A percentile compares a stretch with the other conserved stretches of the same genome.
Evolutionary conservation across 1,140 invertebrate species (phyloP).

Genomic region (Drosophila varians): DNA sequence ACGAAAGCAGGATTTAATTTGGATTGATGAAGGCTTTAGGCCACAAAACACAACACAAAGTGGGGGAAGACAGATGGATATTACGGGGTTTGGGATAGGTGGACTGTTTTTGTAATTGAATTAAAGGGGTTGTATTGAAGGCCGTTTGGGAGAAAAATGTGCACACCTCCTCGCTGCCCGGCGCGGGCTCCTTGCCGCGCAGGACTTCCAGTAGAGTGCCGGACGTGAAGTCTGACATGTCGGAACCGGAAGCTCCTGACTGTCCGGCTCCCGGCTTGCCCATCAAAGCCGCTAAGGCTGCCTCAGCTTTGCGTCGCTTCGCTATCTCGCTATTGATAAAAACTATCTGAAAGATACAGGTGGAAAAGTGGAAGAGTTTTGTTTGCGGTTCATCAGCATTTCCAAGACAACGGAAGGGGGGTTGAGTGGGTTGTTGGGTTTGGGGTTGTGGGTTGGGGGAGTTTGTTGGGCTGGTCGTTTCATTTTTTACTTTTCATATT

Average conservation of each 20-base stretch:
- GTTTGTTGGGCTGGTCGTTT: conserved; percentile 16
- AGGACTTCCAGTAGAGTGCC: too few species aligned
- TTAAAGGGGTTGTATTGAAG: too few species aligned
- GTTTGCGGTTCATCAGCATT: conserved; percentile 70
- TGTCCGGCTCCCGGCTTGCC: neutral
- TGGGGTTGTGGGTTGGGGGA: neutral
- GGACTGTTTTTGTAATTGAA: neutral
- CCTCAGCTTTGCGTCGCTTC: conserved; percentile 57
- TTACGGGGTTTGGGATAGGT: neutral
- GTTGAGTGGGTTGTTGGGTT: too few species aligned
- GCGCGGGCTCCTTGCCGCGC: conserved; percentile 24
- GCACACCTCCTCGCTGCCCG: conserved; percentile 46
- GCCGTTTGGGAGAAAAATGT: neutral
- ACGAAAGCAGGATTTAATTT: conserved; percentile 34
- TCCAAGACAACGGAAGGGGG: conserved; percentile 56
- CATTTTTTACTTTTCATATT: too few species aligned
- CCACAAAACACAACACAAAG: conserved; percentile 31
- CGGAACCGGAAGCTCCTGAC: neutral
- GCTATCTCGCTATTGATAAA: conserved; percentile 73
- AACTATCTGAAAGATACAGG: conserved; percentile 78
- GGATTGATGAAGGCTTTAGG: conserved; percentile 37
- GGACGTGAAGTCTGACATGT: too few species aligned
- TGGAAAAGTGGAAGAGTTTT: conserved; percentile 52
- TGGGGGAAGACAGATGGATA: neutral
- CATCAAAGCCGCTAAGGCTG: conserved; percentile 19